Conservation (phyloP, 2,797 vertebrate species). For the Hydrolagus colliei region DNA sequence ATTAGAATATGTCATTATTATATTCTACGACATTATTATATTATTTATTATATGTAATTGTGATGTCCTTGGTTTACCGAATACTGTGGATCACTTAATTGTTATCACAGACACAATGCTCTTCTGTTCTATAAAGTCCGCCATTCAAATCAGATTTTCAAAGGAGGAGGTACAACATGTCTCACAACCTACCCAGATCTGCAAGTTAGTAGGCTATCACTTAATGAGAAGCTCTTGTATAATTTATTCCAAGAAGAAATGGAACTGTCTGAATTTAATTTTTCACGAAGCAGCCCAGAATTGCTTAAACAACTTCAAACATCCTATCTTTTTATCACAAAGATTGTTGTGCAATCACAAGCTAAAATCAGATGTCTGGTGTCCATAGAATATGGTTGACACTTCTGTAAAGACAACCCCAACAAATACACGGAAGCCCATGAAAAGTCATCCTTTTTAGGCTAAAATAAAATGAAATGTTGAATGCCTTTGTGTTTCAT, state of each 20-base stretch:
- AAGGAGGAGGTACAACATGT: background rate
- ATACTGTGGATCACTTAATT: background rate
- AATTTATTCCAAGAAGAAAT: conserved; percentile 29
- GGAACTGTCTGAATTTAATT: conserved; percentile 28
- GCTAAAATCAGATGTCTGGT: background rate
- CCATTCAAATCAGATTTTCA: background rate
- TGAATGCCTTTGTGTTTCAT: too few relatives aligned
- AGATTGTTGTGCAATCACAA: background rate
- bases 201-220: conserved; percentile 23
- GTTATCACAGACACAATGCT: background rate
- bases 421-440: background rate
- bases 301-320: conserved; percentile 17
- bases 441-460: background rate
- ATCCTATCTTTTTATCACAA: background rate
- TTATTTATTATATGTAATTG: background rate
- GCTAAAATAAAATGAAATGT: too few relatives aligned
- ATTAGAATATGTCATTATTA: too few relatives aligned
- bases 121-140: background rate
- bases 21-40: too few relatives aligned
- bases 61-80: background rate
- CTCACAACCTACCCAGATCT: conserved; percentile 21
- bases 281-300: background rate
- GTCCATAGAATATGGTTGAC: background rate
- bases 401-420: too few relatives aligned
- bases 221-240: conserved; percentile 28